These are phyloP conservation scores for Poeciliopsis turrubarensis DNA, from an alignment of 2,113 vertebrate genomes.

Conservation along the genomic window DNA sequence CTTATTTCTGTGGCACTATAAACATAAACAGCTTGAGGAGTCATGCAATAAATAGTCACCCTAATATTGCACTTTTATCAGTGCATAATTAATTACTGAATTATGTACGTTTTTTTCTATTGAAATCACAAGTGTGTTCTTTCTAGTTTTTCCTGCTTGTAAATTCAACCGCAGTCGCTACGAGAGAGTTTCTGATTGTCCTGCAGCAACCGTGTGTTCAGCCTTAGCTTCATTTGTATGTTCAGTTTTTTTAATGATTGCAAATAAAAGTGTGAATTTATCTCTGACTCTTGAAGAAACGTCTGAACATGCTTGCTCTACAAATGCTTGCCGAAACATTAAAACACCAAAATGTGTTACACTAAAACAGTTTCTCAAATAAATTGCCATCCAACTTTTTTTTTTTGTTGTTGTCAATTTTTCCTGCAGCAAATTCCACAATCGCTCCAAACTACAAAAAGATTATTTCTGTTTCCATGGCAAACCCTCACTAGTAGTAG, in stretches of 20 bases:
- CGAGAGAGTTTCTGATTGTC: neutral
- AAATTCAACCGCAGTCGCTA: too few species aligned
- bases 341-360: neutral
- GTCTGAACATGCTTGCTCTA: neutral
- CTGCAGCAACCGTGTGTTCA: neutral
- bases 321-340: neutral
- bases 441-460: neutral
- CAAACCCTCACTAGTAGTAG: neutral
- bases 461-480: slow-evolving; percentile 35
- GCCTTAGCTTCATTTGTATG: neutral
- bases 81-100: neutral
- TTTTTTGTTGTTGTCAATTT: neutral
- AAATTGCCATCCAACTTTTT: neutral
- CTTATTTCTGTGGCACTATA: slow-evolving; percentile 25
- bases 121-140: too few species aligned
- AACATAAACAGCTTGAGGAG: slow-evolving; percentile 5
- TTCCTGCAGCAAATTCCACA: neutral
- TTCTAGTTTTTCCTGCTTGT: too few species aligned
- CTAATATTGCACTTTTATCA: neutral
- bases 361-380: neutral
- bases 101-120: neutral
- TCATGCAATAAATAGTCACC: slow-evolving; percentile 34
- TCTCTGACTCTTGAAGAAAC: neutral
- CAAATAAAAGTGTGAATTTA: neutral
- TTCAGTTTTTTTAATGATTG: neutral